phyloP scores from a whole-genome alignment of 2,888 invertebrate genomes.

The Pristionchus japonicus region DNA sequence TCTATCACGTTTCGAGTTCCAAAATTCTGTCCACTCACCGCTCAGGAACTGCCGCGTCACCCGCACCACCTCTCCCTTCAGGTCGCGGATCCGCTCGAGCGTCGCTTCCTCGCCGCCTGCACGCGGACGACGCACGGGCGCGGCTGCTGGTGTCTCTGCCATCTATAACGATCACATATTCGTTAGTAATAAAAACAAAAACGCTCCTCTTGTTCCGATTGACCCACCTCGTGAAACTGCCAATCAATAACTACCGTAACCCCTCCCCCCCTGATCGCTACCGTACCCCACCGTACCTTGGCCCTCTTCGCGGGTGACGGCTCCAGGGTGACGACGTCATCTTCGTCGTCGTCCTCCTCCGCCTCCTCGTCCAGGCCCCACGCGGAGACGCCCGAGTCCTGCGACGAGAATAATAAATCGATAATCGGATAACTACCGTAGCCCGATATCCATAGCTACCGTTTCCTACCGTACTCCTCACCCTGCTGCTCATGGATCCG shows the following conservation, averaged over 20 bases:
- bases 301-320: slow-evolving; percentile 22
- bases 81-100: neutral
- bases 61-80: slow-evolving; percentile 14
- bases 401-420: neutral
- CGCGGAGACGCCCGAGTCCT: slow-evolving; percentile 37
- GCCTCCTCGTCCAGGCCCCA: slow-evolving; percentile 46
- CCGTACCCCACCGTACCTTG: slow-evolving; percentile 36
- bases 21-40: too few species aligned
- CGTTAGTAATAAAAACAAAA: too few species aligned
- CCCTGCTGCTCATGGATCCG: neutral
- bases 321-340: neutral
- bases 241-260: neutral
- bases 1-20: too few species aligned
- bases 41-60: neutral
- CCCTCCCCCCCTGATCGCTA: neutral
- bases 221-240: neutral
- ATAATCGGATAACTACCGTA: neutral
- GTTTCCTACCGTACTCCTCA: neutral
- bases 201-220: neutral
- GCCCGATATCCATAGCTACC: neutral
- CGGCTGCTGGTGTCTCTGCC: neutral
- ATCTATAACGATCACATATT: too few species aligned
- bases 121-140: neutral
- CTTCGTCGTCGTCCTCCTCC: slow-evolving; percentile 18
- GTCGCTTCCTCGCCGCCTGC: neutral